Evolutionary conservation across 2,888 invertebrate species (phyloP).

Genomic region (Bombylius major): DNA sequence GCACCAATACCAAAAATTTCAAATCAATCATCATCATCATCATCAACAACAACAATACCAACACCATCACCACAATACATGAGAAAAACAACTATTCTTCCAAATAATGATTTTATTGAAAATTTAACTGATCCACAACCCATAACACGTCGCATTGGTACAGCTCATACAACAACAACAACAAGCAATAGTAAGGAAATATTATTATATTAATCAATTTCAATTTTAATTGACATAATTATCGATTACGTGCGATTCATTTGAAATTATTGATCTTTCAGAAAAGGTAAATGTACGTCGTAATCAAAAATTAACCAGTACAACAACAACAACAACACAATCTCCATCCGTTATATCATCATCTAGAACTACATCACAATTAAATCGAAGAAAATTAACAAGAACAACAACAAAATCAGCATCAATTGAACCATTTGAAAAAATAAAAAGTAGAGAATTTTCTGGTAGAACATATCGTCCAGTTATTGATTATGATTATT

Average conservation of each 20-base stretch:
- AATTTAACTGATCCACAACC: background rate
- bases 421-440: slow-evolving; percentile 23
- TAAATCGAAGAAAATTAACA: background rate
- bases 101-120: background rate
- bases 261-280: no score
- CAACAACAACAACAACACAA: slow-evolving; percentile 10
- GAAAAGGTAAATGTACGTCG: no score
- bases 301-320: slow-evolving; percentile 15
- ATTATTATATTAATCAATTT: no score
- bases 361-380: background rate
- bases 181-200: background rate
- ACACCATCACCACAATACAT: slow-evolving; percentile 3
- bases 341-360: background rate
- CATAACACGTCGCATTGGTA: slow-evolving; percentile 6
- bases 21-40: slow-evolving; percentile 4
- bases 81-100: background rate
- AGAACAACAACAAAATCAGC: slow-evolving; percentile 1
- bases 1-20: slow-evolving; percentile 14
- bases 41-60: slow-evolving; percentile 1
- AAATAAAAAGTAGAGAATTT: slow-evolving; percentile 15
- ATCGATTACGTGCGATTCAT: no score
- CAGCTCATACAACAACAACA: background rate
- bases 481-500: slow-evolving; percentile 51
- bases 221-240: no score
- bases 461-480: slow-evolving; percentile 28